phyloP scores from a whole-genome alignment of 2,113 vertebrate genomes.

The Barbus barbus region DNA sequence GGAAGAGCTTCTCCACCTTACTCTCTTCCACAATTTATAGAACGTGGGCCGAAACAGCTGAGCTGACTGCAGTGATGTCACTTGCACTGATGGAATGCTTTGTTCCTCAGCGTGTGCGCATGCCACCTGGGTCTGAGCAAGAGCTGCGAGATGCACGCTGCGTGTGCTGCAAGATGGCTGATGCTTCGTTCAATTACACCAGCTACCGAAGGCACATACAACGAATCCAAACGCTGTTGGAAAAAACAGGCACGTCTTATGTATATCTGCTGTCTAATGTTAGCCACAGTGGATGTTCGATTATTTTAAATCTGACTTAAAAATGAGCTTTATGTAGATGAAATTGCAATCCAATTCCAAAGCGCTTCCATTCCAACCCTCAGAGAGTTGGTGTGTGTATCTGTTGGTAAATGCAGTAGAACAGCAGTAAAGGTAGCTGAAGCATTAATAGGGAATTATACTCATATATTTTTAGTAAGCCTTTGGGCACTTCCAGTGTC shows the following conservation, averaged over 20 bases:
- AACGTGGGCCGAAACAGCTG: conserved; percentile 87
- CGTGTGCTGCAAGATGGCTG: conserved; percentile 74
- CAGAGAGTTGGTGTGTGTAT: not conserved
- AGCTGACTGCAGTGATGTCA: conserved; percentile 95
- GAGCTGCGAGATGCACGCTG: conserved; percentile 70
- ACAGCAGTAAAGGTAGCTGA: conserved; percentile 58
- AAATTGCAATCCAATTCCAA: not conserved
- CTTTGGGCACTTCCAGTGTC: conserved; percentile 99
- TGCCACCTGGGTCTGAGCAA: conserved; percentile 74
- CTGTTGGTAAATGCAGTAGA: conserved; percentile 54
- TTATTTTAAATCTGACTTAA: not conserved
- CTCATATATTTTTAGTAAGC: conserved; percentile 99
- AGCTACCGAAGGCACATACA: not conserved
- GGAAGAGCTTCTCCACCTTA: conserved; percentile 73
- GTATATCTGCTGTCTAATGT: not conserved
- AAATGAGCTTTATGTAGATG: not conserved
- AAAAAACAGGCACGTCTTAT: not conserved
- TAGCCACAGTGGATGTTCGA: not conserved
- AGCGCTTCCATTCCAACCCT: not conserved
- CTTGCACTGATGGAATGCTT: conserved; percentile 88
- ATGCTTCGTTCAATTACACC: conserved; percentile 42
- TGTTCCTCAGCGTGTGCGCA: conserved; percentile 75
- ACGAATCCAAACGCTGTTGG: not conserved
- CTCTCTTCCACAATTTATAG: conserved; percentile 86
- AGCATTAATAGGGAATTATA: conserved; percentile 74